These are phyloP conservation scores for Morinoia aosen DNA, from an alignment of 2,888 invertebrate genomes.

Conservation along the genomic window DNA sequence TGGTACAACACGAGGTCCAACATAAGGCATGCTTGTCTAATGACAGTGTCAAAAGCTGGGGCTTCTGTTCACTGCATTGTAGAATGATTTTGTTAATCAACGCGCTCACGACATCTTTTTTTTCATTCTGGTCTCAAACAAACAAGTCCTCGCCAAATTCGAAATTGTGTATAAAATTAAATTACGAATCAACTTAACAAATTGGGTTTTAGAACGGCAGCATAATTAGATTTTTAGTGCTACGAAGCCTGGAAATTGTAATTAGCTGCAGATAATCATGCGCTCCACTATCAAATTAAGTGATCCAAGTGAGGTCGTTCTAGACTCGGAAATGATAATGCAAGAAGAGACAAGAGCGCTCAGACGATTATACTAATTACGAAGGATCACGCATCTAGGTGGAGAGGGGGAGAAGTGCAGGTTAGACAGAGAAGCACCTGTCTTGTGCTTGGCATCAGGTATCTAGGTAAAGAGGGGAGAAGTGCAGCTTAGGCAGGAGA, in stretches of 20 bases:
- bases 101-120: background rate
- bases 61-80: background rate
- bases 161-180: background rate
- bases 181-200: background rate
- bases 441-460: background rate
- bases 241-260: background rate
- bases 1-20: too few relatives aligned
- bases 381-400: background rate
- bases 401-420: background rate
- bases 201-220: background rate
- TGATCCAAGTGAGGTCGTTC: conserved; percentile 2
- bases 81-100: background rate
- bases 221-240: background rate
- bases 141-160: background rate
- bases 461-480: too few relatives aligned
- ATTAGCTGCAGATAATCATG: background rate
- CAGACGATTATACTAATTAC: background rate
- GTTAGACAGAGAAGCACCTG: background rate
- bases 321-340: background rate
- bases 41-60: background rate
- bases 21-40: too few relatives aligned
- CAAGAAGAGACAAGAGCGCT: conserved; percentile 12
- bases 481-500: too few relatives aligned
- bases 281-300: background rate
- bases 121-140: background rate